These are phyloP conservation scores for Tetranychus piercei DNA, from an alignment of 2,888 invertebrate species.

Conservation along the genomic window DNA sequence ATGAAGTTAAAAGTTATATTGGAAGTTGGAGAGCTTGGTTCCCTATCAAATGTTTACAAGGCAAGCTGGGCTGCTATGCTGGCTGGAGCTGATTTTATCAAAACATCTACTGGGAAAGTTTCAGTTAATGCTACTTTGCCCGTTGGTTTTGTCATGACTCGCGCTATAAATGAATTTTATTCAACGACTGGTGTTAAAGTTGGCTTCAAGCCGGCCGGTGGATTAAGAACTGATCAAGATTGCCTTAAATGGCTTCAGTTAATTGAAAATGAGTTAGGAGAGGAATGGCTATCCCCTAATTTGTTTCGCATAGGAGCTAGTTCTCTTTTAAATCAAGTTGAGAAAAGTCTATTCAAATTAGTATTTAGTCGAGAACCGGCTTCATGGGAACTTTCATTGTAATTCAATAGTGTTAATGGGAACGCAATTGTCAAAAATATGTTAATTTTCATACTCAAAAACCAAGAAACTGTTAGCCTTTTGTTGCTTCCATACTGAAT, in stretches of 20 bases:
- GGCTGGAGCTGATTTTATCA: constrained; percentile 80
- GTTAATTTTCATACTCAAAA: too few species aligned
- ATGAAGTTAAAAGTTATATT: constrained; percentile 79
- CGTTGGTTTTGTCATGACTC: constrained; percentile 77
- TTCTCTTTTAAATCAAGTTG: constrained; percentile 62
- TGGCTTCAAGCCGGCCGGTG: constrained; percentile 95
- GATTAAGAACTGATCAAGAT: constrained; percentile 65
- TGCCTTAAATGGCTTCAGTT: constrained; percentile 69
- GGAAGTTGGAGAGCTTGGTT: constrained; percentile 75
- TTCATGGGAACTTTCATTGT: constrained; percentile 12
- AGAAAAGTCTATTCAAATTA: constrained; percentile 16
- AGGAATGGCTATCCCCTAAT: constrained; percentile 57
- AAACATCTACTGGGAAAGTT: constrained; percentile 90
- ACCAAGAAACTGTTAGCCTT: too few species aligned
- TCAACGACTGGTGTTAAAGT: constrained; percentile 45
- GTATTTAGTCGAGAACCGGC: constrained; percentile 14
- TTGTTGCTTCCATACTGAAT: too few species aligned
- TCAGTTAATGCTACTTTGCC: constrained; percentile 76
- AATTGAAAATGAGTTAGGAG: constrained; percentile 62
- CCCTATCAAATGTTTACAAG: constrained; percentile 65
- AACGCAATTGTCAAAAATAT: too few species aligned
- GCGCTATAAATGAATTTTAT: constrained; percentile 65
- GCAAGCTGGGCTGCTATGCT: constrained; percentile 22
- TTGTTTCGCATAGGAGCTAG: constrained; percentile 89
- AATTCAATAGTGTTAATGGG: neutral